phyloP scores from a whole-genome alignment of 2,797 vertebrate species.

The Gastrophryne carolinensis region DNA sequence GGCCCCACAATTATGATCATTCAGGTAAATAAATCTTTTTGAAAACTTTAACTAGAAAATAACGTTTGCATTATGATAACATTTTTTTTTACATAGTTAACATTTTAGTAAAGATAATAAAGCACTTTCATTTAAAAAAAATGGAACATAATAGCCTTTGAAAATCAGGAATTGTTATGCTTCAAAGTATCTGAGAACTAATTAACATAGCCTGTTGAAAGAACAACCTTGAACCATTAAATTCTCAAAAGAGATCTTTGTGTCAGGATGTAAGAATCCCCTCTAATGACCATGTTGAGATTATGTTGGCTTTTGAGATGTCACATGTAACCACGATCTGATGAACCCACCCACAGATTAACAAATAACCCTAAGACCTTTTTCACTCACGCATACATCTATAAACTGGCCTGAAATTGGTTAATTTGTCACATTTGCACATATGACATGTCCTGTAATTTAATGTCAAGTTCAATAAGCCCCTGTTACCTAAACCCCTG shows the following conservation, averaged over 20 bases:
- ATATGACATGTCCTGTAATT: constrained; percentile 20
- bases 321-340: constrained; percentile 45
- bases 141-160: too few relatives aligned
- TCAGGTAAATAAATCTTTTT: too few relatives aligned
- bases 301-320: constrained; percentile 38
- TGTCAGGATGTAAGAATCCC: constrained; percentile 7
- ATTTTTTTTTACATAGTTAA: too few relatives aligned
- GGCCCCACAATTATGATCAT: too few relatives aligned
- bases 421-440: constrained; percentile 44
- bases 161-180: not conserved
- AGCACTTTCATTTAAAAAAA: too few relatives aligned
- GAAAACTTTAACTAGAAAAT: too few relatives aligned
- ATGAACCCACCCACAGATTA: constrained; percentile 50
- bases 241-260: constrained; percentile 25
- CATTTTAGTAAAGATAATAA: too few relatives aligned
- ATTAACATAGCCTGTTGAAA: constrained; percentile 42
- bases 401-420: constrained; percentile 19
- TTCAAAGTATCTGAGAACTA: constrained; percentile 11
- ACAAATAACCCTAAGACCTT: constrained; percentile 39
- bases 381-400: constrained; percentile 34
- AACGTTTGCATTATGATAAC: too few relatives aligned
- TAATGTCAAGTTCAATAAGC: constrained; percentile 18
- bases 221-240: constrained; percentile 38
- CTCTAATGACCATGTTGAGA: constrained; percentile 47
- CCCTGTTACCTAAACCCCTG: not conserved